A percentile compares a stretch with the other conserved stretches of the same genome.
Evolutionary conservation across 92 coral and sea anemone genomes (phyloP).

Genomic region (Meandrina meandrites): DNA sequence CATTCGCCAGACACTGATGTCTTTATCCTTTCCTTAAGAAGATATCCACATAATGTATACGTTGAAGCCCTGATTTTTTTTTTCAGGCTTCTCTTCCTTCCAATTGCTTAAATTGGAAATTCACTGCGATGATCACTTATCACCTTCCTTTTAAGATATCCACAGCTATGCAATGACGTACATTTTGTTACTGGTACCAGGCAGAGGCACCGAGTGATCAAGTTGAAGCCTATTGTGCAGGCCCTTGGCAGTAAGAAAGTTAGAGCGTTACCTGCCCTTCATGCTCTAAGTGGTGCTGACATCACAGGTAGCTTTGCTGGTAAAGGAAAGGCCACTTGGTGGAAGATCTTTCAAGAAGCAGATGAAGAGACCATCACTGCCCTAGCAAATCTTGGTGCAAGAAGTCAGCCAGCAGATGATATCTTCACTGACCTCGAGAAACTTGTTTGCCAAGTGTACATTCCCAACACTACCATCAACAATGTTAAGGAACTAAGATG

Average conservation of each 20-base stretch:
- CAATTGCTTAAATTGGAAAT: too few species aligned
- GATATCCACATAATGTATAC: conserved; percentile 42
- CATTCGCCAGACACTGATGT: conserved; percentile 44
- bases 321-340: conserved; percentile 45
- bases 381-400: conserved; percentile 36
- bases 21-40: conserved; percentile 31
- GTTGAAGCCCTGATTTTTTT: too few species aligned
- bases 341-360: conserved; percentile 32
- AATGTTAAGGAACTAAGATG: conserved; percentile 48
- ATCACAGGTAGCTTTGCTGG: conserved; percentile 45
- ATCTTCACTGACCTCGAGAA: conserved; percentile 47
- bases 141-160: too few species aligned
- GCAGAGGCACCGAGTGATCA: conserved; percentile 30
- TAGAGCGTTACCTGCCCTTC: conserved; percentile 49
- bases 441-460: conserved; percentile 42
- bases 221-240: conserved; percentile 26
- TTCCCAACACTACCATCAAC: conserved; percentile 16
- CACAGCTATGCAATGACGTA: conserved; percentile 27
- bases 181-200: conserved; percentile 57
- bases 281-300: conserved; percentile 50
- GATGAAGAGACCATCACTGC: conserved; percentile 27
- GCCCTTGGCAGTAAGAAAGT: conserved; percentile 39
- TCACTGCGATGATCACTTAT: too few species aligned
- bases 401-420: conserved; percentile 15
- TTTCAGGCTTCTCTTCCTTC: too few species aligned